These are phyloP conservation scores for Scaptodrosophila latifasciaeformis DNA, from an alignment of 2,888 invertebrate species.

Conservation along the genomic window DNA sequence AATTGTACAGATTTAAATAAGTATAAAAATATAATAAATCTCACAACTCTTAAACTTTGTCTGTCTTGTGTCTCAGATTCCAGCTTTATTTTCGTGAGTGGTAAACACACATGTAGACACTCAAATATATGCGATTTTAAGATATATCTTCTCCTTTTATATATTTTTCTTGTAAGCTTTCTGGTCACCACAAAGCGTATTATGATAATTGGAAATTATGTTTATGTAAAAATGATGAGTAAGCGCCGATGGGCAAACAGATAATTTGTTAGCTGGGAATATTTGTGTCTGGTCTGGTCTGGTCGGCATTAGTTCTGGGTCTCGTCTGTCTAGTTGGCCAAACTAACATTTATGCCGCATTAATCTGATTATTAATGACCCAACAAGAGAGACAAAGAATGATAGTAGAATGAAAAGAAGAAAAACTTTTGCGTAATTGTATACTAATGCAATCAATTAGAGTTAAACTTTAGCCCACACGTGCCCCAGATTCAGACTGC, in stretches of 20 bases:
- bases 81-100: too few relatives aligned
- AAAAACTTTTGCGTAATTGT: constrained; percentile 34
- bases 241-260: constrained; percentile 14
- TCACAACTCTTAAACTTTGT: too few relatives aligned
- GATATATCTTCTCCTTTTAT: too few relatives aligned
- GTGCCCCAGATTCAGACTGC: constrained; percentile 17
- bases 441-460: constrained; percentile 58
- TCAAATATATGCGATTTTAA: too few relatives aligned
- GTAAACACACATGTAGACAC: too few relatives aligned
- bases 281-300: not conserved
- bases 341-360: constrained; percentile 23
- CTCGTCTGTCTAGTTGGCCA: not conserved
- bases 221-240: constrained; percentile 24
- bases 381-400: not conserved
- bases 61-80: too few relatives aligned
- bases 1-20: too few relatives aligned
- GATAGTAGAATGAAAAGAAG: not conserved
- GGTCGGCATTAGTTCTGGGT: too few relatives aligned
- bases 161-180: too few relatives aligned
- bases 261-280: constrained; percentile 19
- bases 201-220: constrained; percentile 38
- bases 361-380: constrained; percentile 45
- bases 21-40: too few relatives aligned
- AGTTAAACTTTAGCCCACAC: constrained; percentile 35
- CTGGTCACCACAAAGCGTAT: too few relatives aligned